Evolutionary conservation across 2,888 invertebrate genomes (phyloP), one percentile per base, ranked within the genome.

Genomic region (Eudemis profundana): DNA sequence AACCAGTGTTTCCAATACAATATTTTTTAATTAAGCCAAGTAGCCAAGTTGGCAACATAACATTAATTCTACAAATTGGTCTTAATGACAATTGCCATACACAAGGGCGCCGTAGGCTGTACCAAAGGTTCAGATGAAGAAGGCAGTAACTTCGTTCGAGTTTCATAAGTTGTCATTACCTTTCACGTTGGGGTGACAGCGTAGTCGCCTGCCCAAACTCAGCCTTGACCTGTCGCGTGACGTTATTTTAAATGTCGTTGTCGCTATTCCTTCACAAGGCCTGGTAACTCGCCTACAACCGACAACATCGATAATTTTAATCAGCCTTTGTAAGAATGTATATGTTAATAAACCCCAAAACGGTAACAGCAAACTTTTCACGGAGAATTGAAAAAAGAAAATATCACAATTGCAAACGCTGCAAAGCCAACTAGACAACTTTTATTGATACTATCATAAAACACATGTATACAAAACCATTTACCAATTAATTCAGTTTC

Each of bases 221-320:
- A 49, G 65, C 90, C 90, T 87, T 89, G 89, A 89, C 85, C 86
- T 72, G 77, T 89, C 77, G 89, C 89, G 87, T 89, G 89, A 71
- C 75, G 61, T 42, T 62, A 69, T 67, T 76, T 72, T 74, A 80
- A 86, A 84, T 84, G 84, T 83, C 84, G 73, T 77, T 76, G 72
- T 50, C 40, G 51, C 19, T 29, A 53, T 53, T 40, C 15, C 23
- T 42, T 50, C 17, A 44, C 29, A 42, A 42, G 12, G 23, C 44
- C 5, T n/a, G 23, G 10, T 49, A 21, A 47, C 27, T 46, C 23
- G 29, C 50, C 51, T 17, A 56, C 29, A 14, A 46, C 19, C 38
- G 57, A 36, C 50, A 62, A 47, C 54, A 56, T 56, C 54, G 40
- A 49, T 63, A 23, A 46, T 46, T 56, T 56, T 47, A 40, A 40